Conservation (phyloP, 2,888 invertebrate species). For the Lycophotia porphyrea region DNA sequence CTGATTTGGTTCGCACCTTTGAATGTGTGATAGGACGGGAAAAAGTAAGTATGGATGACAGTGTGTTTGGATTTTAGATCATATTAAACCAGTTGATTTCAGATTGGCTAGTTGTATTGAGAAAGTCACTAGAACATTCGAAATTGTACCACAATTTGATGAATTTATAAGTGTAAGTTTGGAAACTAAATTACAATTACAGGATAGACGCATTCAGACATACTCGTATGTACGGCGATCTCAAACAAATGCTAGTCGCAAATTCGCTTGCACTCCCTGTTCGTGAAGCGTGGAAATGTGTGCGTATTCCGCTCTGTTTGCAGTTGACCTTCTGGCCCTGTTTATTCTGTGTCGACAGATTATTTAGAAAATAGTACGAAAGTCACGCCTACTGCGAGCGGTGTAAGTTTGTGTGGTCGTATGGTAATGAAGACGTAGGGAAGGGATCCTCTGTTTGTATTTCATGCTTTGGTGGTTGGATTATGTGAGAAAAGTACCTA, state of each 20-base stretch:
- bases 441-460: conserved; percentile 19
- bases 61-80: too few relatives aligned
- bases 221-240: background rate
- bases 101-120: background rate
- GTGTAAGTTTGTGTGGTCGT: conserved; percentile 69
- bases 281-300: background rate
- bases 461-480: conserved; percentile 6
- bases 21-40: too few relatives aligned
- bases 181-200: too few relatives aligned
- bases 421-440: conserved; percentile 62
- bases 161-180: too few relatives aligned
- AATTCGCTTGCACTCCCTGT: background rate
- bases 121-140: too few relatives aligned
- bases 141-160: background rate
- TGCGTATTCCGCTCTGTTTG: background rate
- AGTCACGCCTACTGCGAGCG: conserved; percentile 65
- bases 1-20: too few relatives aligned
- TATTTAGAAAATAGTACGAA: conserved; percentile 70
- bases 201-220: background rate
- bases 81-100: too few relatives aligned
- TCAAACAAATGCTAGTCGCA: background rate
- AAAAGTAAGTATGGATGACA: too few relatives aligned
- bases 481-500: background rate
- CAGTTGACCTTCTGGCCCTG: background rate
- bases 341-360: conserved; percentile 47